Evolutionary conservation across 2,888 invertebrate genomes (phyloP), one percentile per base, ranked within the genome.

Genomic region (Hermaeophaga mercurialis): DNA sequence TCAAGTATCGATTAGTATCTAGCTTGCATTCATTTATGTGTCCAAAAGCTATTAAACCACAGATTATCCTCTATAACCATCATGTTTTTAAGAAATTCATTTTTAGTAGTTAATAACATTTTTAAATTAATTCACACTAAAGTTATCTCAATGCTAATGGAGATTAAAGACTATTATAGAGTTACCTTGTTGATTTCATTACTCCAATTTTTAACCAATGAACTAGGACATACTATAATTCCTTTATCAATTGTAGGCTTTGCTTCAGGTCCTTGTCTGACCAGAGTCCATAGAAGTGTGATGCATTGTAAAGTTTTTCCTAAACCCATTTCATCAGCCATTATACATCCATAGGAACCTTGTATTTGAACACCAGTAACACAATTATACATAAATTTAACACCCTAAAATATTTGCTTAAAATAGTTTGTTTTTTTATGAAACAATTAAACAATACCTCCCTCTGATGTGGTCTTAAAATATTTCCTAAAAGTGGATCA

Each of bases 301-400:
- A 99, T 96, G 75, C 98, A 99, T 76, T 99, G 99, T 7, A 99
- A 80, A 0, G 99, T 99, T 80, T 99, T 99, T 1, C 98, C 98
- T 26, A 98, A 81, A 68, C 93, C 97, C 98, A 99, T 99, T 83
- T 99, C 99, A 79, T 99, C 99, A 2, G 99, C 99, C 98, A 99
- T 99, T 41, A 99, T 99, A 70, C 98, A 99, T 0, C 99, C 99
- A 76, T 84, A 89, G 19, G 90, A 90, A 58, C 85, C 84, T 54
- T 90, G 89, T 65, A 96, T 94, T 70, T 94, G 90, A 31, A 84
- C 81, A 1, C 98, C 99, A 6, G 93, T 95, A 2, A 98, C 96
- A 80, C 98, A 99, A 75, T 99, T 96, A 73, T 96, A 99, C 96
- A 99, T 97, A 75, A 99, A 99, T 74, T 93, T 93, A 0, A 99